These are phyloP conservation scores for Drosophila insularis DNA, from an alignment of 1,140 invertebrate genomes.

Conservation along the genomic window DNA sequence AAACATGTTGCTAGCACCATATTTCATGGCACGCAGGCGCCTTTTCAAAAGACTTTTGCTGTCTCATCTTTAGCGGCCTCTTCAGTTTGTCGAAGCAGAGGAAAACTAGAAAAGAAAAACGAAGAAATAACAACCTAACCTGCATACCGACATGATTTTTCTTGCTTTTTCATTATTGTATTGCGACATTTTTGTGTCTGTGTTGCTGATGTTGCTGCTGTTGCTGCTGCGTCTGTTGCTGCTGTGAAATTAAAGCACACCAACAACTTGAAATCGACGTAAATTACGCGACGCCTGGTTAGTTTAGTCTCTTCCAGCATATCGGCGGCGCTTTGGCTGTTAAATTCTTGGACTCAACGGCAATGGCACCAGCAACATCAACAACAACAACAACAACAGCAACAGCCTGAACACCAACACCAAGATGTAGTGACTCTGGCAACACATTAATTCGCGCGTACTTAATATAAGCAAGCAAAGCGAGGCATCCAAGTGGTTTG, in stretches of 20 bases:
- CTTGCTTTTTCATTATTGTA: slow-evolving; percentile 78
- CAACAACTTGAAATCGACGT: slow-evolving; percentile 73
- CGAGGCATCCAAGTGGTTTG: slow-evolving; percentile 21
- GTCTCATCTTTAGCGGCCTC: slow-evolving; percentile 58
- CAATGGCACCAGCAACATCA: slow-evolving; percentile 31
- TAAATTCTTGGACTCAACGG: slow-evolving; percentile 67
- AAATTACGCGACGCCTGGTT: slow-evolving; percentile 72
- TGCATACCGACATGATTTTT: slow-evolving; percentile 76
- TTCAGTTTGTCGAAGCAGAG: slow-evolving; percentile 74
- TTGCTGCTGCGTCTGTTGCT: slow-evolving; percentile 10
- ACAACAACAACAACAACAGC: slow-evolving; percentile 30
- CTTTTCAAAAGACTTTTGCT: slow-evolving; percentile 64
- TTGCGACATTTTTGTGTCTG: slow-evolving; percentile 76
- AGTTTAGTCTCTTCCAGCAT: slow-evolving; percentile 36
- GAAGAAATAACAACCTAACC: slow-evolving; percentile 35
- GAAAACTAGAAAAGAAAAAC: slow-evolving; percentile 48
- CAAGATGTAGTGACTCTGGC: slow-evolving; percentile 73
- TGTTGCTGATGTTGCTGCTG: slow-evolving; percentile 48
- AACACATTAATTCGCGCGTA: slow-evolving; percentile 79
- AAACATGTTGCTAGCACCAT: slow-evolving; percentile 48
- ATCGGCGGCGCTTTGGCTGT: slow-evolving; percentile 77
- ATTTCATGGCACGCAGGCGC: slow-evolving; percentile 76
- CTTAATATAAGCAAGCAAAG: slow-evolving; percentile 62
- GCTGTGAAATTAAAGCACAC: slow-evolving; percentile 74
- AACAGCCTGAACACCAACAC: slow-evolving; percentile 35